Conservation (phyloP, 2,797 vertebrate genomes). For the Eulemur mongoz region DNA sequence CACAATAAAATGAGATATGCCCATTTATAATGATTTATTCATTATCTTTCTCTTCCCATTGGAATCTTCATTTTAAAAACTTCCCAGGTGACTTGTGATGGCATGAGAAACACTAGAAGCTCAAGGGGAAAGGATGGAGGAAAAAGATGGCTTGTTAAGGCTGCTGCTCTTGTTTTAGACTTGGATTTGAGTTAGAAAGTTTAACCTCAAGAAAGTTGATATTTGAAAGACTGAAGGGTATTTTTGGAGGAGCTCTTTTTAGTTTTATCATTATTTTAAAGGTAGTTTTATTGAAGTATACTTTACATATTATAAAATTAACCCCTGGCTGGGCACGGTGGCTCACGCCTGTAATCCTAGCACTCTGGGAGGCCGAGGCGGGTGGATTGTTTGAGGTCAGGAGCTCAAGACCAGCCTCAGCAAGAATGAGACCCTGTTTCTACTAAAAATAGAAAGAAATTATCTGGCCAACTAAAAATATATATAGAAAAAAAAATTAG, state of each 20-base stretch:
- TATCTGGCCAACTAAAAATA: no score
- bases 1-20: not conserved
- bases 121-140: not conserved
- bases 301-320: not conserved
- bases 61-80: not conserved
- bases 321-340: no score
- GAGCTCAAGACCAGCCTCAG: no score
- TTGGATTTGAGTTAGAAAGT: not conserved
- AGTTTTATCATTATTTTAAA: not conserved
- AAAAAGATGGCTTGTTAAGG: not conserved
- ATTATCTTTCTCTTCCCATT: not conserved
- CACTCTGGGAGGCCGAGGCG: no score
- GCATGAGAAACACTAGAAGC: not conserved
- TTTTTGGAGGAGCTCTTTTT: not conserved
- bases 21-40: not conserved
- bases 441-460: no score
- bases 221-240: not conserved
- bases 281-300: not conserved
- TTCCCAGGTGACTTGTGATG: not conserved
- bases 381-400: no score
- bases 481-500: no score
- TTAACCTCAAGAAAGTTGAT: not conserved
- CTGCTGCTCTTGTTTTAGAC: not conserved
- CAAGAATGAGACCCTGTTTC: no score
- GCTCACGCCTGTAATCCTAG: no score